phyloP scores from a whole-genome alignment of 2,113 vertebrate genomes.

The Rhabdornis inornatus region DNA sequence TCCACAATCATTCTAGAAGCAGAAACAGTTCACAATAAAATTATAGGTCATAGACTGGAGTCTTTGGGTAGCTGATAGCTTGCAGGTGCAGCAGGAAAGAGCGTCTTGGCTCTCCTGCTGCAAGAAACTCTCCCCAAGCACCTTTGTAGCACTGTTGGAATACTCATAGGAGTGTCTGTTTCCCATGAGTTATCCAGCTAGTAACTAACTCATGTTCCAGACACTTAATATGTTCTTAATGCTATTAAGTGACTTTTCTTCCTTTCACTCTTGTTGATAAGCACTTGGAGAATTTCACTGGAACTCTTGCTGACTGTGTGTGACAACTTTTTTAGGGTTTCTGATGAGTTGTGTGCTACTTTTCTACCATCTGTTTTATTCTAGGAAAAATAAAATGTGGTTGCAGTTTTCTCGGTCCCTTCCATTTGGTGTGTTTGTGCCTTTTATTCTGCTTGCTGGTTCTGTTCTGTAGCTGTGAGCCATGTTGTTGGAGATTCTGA shows the following conservation, averaged over 20 bases:
- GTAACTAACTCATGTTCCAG: neutral
- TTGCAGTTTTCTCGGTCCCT: neutral
- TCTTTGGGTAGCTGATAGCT: neutral
- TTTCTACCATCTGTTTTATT: neutral
- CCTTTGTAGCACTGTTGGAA: neutral
- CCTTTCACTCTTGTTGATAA: neutral
- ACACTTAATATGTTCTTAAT: neutral
- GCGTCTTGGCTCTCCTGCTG: neutral
- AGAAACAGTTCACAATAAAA: neutral
- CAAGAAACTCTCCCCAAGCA: neutral
- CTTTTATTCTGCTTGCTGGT: neutral
- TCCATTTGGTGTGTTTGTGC: neutral
- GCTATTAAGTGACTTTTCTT: neutral
- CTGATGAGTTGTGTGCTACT: neutral
- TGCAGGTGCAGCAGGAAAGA: neutral
- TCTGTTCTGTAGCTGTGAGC: neutral
- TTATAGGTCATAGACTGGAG: neutral
- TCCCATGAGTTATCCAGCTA: neutral
- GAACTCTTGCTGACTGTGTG: neutral
- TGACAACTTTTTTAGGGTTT: neutral
- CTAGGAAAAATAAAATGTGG: neutral
- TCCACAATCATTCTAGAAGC: neutral
- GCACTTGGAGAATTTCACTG: neutral
- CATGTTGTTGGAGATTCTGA: neutral
- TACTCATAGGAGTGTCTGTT: neutral